These are phyloP conservation scores for Butorides virescens DNA, from an alignment of 2,113 vertebrate genomes.

Conservation along the genomic window DNA sequence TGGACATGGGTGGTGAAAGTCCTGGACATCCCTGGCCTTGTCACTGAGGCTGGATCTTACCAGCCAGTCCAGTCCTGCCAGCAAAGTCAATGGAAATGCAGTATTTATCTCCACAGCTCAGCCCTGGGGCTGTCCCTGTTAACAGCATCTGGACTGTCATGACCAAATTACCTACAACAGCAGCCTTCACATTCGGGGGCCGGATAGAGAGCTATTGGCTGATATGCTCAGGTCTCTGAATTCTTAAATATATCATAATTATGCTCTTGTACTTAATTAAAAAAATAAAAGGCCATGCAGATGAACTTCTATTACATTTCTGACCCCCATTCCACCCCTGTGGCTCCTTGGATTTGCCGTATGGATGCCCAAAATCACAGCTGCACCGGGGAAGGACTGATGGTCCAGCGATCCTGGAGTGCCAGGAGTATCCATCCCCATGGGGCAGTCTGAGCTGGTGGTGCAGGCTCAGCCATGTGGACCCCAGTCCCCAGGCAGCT, in stretches of 20 bases:
- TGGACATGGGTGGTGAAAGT: not conserved
- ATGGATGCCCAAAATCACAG: not conserved
- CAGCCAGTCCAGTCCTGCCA: not conserved
- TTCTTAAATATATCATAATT: not conserved
- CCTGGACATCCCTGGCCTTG: accelerated
- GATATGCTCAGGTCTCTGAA: not conserved
- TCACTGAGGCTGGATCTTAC: not conserved
- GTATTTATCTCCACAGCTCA: not conserved
- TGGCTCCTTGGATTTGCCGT: not conserved
- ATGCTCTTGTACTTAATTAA: not conserved
- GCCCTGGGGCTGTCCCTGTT: not conserved
- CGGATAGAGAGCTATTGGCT: not conserved
- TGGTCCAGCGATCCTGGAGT: not conserved
- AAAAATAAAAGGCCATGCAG: accelerated
- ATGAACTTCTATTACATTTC: not conserved
- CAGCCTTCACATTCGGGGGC: not conserved
- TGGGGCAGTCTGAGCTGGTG: not conserved
- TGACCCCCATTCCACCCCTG: accelerated
- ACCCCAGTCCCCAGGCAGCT: not conserved
- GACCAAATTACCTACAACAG: not conserved
- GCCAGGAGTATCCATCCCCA: not conserved
- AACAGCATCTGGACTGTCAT: accelerated
- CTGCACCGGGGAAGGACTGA: not conserved
- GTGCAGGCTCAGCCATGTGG: not conserved
- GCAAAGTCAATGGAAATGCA: not conserved